These are phyloP conservation scores for Pipistrellus kuhlii DNA, from an alignment of 2,797 vertebrate genomes.

Conservation along the genomic window DNA sequence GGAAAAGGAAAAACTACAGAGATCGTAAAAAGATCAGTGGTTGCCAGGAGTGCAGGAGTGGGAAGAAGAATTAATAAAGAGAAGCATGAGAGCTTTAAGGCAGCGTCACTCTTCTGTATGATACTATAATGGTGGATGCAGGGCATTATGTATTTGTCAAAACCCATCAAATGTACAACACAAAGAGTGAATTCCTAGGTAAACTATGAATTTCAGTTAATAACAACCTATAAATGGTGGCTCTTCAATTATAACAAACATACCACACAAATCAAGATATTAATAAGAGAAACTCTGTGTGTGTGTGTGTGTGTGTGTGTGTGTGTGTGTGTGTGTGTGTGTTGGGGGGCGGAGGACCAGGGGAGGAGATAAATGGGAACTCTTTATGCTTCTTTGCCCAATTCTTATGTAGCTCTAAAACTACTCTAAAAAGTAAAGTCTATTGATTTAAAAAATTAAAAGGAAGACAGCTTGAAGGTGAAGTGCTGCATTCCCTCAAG, in stretches of 20 bases:
- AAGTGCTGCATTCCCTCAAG: not conserved
- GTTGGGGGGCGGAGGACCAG: no score
- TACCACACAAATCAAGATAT: not conserved
- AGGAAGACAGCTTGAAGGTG: not conserved
- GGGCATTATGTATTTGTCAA: not conserved
- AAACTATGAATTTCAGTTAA: not conserved
- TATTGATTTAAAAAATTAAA: not conserved
- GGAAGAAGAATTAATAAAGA: not conserved
- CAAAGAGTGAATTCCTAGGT: not conserved
- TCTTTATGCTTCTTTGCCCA: not conserved
- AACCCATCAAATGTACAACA: not conserved
- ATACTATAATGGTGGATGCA: not conserved
- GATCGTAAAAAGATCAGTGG: not conserved
- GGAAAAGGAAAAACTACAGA: not conserved
- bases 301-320: not conserved
- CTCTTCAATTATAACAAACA: not conserved
- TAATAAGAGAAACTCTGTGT: not conserved
- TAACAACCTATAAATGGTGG: not conserved
- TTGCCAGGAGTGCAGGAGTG: not conserved
- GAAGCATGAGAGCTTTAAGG: not conserved
- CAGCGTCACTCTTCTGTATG: not conserved
- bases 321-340: not conserved
- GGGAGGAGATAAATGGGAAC: not conserved
- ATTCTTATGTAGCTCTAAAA: conserved; percentile 41
- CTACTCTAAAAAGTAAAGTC: not conserved